phyloP scores from a whole-genome alignment of 1,140 invertebrate species.

The Archegozetes longisetosus region DNA sequence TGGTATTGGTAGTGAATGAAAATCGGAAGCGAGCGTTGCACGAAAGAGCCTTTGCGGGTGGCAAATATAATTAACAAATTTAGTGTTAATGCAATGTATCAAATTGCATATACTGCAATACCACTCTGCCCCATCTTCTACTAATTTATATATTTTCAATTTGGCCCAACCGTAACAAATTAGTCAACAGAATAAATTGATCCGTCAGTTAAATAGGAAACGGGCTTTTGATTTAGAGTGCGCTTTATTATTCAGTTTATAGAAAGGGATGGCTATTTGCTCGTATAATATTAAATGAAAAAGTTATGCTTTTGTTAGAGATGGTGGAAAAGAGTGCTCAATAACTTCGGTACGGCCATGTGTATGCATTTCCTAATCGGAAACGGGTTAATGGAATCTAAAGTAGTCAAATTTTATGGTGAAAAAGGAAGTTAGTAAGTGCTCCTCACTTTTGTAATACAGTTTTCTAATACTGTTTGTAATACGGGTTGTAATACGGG shows the following conservation, averaged over 20 bases:
- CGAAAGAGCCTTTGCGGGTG: not conserved
- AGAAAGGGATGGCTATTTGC: not conserved
- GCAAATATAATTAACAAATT: too few species aligned
- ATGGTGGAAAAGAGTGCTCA: not conserved
- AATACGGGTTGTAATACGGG: too few species aligned
- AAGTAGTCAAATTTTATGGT: not conserved
- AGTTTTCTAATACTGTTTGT: too few species aligned
- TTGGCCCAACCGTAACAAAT: not conserved
- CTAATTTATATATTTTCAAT: too few species aligned
- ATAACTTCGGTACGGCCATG: not conserved
- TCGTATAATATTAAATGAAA: not conserved
- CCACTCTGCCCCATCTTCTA: too few species aligned
- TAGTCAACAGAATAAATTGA: not conserved
- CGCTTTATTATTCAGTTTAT: not conserved
- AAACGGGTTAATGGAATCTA: not conserved
- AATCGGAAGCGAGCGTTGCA: not conserved
- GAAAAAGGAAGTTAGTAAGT: too few species aligned
- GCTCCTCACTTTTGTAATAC: too few species aligned
- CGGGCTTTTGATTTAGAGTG: not conserved
- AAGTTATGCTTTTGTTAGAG: not conserved
- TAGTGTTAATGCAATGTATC: too few species aligned
- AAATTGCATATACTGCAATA: too few species aligned
- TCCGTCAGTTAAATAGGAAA: not conserved
- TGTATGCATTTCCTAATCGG: not conserved
- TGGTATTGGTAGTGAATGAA: too few species aligned